phyloP scores from a whole-genome alignment of 1,140 invertebrate genomes.

The Rhizoglyphus robini region DNA sequence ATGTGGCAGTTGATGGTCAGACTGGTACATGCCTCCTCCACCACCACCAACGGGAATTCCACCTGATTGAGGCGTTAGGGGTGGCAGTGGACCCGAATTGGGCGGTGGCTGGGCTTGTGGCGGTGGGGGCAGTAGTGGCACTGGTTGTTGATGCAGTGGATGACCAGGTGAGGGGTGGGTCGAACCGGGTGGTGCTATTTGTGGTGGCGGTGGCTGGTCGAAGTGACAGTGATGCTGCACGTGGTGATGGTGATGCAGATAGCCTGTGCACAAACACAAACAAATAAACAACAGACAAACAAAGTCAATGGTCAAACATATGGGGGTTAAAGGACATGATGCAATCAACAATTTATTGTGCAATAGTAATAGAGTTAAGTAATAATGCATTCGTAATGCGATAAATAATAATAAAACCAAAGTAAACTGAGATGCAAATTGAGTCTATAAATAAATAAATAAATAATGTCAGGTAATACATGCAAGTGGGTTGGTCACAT shows the following conservation, averaged over 20 bases:
- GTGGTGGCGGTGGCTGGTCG: neutral
- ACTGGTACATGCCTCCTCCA: neutral
- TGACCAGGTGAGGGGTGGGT: neutral
- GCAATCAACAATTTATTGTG: neutral
- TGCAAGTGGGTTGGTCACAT: too few species aligned
- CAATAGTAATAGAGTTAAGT: neutral
- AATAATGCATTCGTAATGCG: neutral
- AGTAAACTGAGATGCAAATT: too few species aligned
- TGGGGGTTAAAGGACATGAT: neutral
- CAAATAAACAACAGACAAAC: neutral
- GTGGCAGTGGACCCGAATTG: neutral
- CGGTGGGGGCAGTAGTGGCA: too few species aligned
- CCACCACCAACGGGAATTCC: neutral
- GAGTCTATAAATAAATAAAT: too few species aligned
- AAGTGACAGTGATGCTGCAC: neutral
- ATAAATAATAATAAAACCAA: too few species aligned
- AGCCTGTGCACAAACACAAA: neutral
- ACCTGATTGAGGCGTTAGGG: neutral
- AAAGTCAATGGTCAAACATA: neutral
- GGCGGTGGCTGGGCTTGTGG: neutral
- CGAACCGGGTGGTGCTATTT: neutral
- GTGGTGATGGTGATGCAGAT: neutral
- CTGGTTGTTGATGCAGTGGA: neutral
- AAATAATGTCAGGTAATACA: too few species aligned
- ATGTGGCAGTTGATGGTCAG: neutral